phyloP scores from a whole-genome alignment of 2,888 invertebrate genomes.

The Platycnemis pennipes region DNA sequence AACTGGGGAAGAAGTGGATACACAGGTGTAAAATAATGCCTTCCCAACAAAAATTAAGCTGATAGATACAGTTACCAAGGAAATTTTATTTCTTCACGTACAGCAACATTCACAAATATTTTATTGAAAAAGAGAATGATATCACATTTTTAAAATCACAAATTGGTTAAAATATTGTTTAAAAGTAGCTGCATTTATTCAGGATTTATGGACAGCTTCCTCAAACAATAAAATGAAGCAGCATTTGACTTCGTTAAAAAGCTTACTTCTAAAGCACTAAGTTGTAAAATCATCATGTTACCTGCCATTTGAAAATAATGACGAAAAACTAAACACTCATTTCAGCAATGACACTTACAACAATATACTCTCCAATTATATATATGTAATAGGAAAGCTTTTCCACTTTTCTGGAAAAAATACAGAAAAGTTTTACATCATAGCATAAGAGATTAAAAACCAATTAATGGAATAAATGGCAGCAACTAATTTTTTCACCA shows the following conservation, averaged over 20 bases:
- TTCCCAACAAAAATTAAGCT: too few species aligned
- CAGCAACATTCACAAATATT: conserved; percentile 17
- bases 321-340: background rate
- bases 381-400: background rate
- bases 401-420: background rate
- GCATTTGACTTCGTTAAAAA: background rate
- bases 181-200: background rate
- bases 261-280: background rate
- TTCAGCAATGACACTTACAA: background rate
- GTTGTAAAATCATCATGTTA: background rate
- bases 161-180: conserved; percentile 28
- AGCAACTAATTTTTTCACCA: background rate
- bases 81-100: background rate
- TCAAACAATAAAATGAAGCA: background rate
- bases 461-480: background rate
- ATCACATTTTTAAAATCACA: conserved; percentile 29
- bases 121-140: background rate
- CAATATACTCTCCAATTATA: background rate
- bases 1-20: too few species aligned
- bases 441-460: background rate
- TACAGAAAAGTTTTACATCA: background rate
- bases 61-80: too few species aligned
- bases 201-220: background rate
- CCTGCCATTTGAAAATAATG: background rate
- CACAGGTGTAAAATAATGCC: too few species aligned